Evolutionary conservation across 1,140 invertebrate genomes (phyloP).

Genomic region (Oedothorax gibbosus): DNA sequence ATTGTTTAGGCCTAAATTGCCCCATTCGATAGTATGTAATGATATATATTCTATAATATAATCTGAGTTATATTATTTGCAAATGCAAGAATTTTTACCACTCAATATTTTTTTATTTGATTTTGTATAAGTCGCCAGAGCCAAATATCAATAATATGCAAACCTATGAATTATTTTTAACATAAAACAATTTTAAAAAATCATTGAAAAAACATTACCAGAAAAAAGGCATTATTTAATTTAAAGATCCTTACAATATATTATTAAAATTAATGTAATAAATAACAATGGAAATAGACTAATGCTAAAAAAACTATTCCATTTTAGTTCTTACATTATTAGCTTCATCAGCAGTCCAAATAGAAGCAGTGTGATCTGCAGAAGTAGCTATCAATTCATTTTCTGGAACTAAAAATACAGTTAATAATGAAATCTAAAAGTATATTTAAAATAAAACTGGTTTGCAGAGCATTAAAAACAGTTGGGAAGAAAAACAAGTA

Average conservation of each 20-base stretch:
- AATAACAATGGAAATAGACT: background rate
- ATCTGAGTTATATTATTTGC: too few species aligned
- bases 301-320: too few species aligned
- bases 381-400: conserved; percentile 80
- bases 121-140: too few species aligned
- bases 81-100: too few species aligned
- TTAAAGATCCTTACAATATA: background rate
- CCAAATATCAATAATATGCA: too few species aligned
- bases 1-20: too few species aligned
- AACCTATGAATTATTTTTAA: background rate
- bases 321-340: too few species aligned
- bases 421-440: background rate
- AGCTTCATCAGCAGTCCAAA: conserved; percentile 75
- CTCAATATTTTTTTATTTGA: too few species aligned
- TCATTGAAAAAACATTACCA: background rate
- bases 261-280: background rate
- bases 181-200: background rate
- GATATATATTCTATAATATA: too few species aligned
- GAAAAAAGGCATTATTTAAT: background rate
- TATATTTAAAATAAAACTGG: background rate
- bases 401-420: conserved; percentile 65
- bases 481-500: background rate
- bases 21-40: too few species aligned
- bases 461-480: background rate
- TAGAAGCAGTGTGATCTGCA: conserved; percentile 78